These are phyloP conservation scores for Phataginus tetradactyla DNA, from an alignment of 2,797 vertebrate genomes.

Conservation along the genomic window DNA sequence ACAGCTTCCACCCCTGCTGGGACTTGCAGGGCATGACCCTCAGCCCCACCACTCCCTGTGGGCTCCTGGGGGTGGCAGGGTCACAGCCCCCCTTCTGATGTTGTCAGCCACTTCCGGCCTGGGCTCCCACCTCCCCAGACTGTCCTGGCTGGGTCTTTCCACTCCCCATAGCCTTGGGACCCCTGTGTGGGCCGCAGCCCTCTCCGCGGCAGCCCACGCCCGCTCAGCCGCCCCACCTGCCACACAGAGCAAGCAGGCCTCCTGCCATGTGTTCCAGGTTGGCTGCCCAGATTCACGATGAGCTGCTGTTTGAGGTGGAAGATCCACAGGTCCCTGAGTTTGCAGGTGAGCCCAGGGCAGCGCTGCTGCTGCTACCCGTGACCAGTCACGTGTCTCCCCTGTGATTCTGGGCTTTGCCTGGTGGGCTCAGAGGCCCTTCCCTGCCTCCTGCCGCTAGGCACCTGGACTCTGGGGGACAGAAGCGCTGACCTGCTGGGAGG, in stretches of 20 bases:
- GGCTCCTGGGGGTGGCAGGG: too few species aligned
- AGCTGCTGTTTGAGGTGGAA: slow-evolving; percentile 95
- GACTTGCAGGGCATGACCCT: not conserved
- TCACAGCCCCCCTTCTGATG: too few species aligned
- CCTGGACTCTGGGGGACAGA: not conserved
- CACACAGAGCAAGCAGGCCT: too few species aligned
- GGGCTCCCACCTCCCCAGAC: not conserved
- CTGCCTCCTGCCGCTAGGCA: not conserved
- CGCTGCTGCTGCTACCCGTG: accelerated
- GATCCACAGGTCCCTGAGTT: slow-evolving; percentile 91
- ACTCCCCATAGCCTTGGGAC: too few species aligned
- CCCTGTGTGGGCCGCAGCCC: too few species aligned
- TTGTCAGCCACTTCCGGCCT: not conserved
- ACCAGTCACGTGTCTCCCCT: not conserved
- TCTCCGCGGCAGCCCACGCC: too few species aligned
- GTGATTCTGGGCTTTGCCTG: accelerated
- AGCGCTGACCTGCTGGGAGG: not conserved
- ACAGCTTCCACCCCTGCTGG: too few species aligned
- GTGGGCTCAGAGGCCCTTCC: not conserved
- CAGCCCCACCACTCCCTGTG: too few species aligned
- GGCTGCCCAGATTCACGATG: slow-evolving; percentile 95
- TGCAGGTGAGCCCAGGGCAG: slow-evolving; percentile 86
- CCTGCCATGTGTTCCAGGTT: slow-evolving; percentile 85
- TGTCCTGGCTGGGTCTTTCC: not conserved
- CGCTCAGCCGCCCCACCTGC: too few species aligned